A percentile compares a stretch with the other conserved stretches of the same genome.
Conservation (phyloP, 2,113 vertebrate species). For the Collichthys lucidus region DNA sequence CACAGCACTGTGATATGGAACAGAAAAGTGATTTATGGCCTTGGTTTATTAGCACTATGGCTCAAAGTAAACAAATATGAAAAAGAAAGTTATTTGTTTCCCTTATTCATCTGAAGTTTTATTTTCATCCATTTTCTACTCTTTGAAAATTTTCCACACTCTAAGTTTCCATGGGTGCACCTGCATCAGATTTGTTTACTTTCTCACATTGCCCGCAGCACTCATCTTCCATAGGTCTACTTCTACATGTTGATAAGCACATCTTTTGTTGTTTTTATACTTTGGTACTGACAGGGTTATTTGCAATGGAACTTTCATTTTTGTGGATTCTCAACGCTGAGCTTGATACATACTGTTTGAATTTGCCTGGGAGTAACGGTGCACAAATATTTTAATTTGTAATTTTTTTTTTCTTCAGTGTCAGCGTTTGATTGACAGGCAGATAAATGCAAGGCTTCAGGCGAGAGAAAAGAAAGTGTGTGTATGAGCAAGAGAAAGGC, state of each 20-base stretch:
- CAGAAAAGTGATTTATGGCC: slow-evolving; percentile 39
- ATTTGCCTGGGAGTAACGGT: slow-evolving; percentile 65
- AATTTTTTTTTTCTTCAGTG: not conserved
- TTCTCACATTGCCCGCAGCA: slow-evolving; percentile 60
- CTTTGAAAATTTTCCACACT: slow-evolving; percentile 35
- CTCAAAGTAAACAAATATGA: slow-evolving; percentile 45
- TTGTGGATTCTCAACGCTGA: slow-evolving; percentile 37
- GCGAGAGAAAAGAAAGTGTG: slow-evolving; percentile 33
- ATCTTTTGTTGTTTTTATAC: slow-evolving; percentile 17
- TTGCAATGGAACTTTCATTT: slow-evolving; percentile 46
- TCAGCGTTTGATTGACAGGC: slow-evolving; percentile 65
- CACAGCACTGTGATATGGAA: not conserved
- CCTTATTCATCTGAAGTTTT: slow-evolving; percentile 53
- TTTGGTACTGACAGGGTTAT: slow-evolving; percentile 45
- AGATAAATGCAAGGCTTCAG: slow-evolving; percentile 62
- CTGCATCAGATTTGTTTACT: slow-evolving; percentile 67
- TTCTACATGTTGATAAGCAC: slow-evolving; percentile 55
- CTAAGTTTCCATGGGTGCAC: slow-evolving; percentile 46
- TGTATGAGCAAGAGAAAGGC: not conserved
- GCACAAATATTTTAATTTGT: slow-evolving; percentile 64
- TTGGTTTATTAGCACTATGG: slow-evolving; percentile 19
- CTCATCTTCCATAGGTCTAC: slow-evolving; percentile 50
- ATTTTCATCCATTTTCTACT: slow-evolving; percentile 43
- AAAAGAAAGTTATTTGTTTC: slow-evolving; percentile 41
- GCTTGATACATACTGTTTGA: slow-evolving; percentile 47